A percentile compares a stretch with the other conserved stretches of the same genome.
Evolutionary conservation across 2,888 invertebrate genomes (phyloP).

Genomic region (Leptinotarsa peninsularis): DNA sequence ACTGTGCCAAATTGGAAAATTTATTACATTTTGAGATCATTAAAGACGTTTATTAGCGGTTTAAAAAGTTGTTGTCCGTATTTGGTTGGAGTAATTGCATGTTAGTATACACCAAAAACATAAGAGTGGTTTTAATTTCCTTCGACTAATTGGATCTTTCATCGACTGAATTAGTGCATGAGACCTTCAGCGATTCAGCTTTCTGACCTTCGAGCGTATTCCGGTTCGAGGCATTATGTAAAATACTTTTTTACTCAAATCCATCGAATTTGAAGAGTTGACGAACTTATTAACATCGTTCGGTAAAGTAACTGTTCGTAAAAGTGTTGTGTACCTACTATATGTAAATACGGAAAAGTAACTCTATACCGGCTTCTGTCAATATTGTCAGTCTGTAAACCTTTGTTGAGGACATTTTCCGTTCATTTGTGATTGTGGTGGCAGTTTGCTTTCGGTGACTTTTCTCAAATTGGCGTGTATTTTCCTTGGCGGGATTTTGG

Average conservation of each 20-base stretch:
- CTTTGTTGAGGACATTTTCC: slow-evolving; percentile 28
- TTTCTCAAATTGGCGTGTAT: not conserved
- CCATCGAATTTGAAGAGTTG: not conserved
- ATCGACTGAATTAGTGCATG: slow-evolving; percentile 44
- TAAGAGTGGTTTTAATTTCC: slow-evolving; percentile 45
- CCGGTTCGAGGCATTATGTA: slow-evolving; percentile 47
- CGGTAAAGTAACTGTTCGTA: slow-evolving; percentile 4
- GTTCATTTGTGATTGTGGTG: slow-evolving; percentile 34
- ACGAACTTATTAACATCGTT: slow-evolving; percentile 1
- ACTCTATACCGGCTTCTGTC: slow-evolving; percentile 53
- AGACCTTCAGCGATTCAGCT: slow-evolving; percentile 42
- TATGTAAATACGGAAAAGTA: slow-evolving; percentile 53
- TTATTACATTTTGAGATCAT: slow-evolving; percentile 40
- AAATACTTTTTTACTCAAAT: slow-evolving; percentile 20
- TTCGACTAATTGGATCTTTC: slow-evolving; percentile 47
- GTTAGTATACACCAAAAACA: slow-evolving; percentile 38
- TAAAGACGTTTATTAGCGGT: slow-evolving; percentile 35
- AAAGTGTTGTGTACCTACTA: slow-evolving; percentile 49
- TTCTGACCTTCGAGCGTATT: slow-evolving; percentile 50
- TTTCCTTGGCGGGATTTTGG: slow-evolving; percentile 25
- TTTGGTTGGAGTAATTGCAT: slow-evolving; percentile 45
- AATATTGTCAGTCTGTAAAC: slow-evolving; percentile 51
- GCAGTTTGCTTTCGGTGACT: slow-evolving; percentile 29
- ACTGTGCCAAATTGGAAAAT: slow-evolving; percentile 39
- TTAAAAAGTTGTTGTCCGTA: slow-evolving; percentile 44